Conservation (phyloP, 2,113 vertebrate genomes). For the Lutjanus erythropterus region DNA sequence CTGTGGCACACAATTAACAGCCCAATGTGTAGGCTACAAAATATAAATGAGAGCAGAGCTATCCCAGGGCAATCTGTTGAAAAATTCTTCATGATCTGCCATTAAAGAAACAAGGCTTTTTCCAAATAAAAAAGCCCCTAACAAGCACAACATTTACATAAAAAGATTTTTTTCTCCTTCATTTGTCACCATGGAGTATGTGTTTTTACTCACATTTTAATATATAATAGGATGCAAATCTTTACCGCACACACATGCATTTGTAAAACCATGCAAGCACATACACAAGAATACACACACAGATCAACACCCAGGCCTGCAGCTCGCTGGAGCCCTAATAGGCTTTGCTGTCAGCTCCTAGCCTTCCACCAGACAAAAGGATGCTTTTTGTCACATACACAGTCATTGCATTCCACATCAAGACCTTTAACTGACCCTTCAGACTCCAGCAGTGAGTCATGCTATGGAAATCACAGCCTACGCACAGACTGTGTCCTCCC, state of each 20-base stretch:
- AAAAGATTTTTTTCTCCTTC: conserved; percentile 10
- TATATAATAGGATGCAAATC: conserved; percentile 9
- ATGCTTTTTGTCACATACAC: conserved; percentile 59
- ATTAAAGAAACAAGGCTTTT: conserved; percentile 17
- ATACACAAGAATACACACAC: not conserved
- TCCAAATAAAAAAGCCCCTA: conserved; percentile 3
- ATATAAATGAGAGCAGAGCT: conserved; percentile 31
- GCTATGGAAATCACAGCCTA: conserved; percentile 31
- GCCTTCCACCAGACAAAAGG: conserved; percentile 41
- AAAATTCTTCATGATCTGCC: conserved; percentile 20
- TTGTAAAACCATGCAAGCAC: conserved; percentile 5
- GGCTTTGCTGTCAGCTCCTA: conserved; percentile 58
- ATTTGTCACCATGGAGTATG: conserved; percentile 12
- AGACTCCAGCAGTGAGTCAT: conserved; percentile 59
- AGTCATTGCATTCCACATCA: conserved; percentile 50
- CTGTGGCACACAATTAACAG: conserved; percentile 32
- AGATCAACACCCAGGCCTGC: conserved; percentile 5
- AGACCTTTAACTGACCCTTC: conserved; percentile 65
- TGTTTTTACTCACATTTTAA: conserved; percentile 31
- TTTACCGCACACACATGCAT: conserved; percentile 15
- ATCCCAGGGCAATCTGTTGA: conserved; percentile 28
- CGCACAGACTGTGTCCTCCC: conserved; percentile 8
- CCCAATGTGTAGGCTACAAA: conserved; percentile 18
- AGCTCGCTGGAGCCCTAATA: conserved; percentile 44
- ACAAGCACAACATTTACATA: conserved; percentile 42